Evolutionary conservation across 37 sponge, comb jelly and placozoan genomes (phyloP).

Genomic region (Beroe forskalii): DNA sequence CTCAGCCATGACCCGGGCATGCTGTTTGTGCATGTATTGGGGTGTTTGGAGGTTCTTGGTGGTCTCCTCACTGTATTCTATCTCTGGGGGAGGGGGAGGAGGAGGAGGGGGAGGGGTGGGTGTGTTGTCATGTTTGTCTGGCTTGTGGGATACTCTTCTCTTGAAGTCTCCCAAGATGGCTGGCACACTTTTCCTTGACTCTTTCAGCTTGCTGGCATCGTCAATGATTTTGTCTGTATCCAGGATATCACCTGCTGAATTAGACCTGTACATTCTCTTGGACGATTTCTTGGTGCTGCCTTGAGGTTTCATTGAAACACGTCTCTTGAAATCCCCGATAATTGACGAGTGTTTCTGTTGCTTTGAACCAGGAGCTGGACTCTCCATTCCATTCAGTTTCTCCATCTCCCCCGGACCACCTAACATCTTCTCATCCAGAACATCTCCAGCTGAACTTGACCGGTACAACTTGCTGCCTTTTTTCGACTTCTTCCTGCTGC

Average conservation of each 20-base stretch:
- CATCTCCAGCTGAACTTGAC: neutral
- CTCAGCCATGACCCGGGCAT: conserved; percentile 56
- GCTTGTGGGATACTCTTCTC: conserved; percentile 27
- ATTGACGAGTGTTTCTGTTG: neutral
- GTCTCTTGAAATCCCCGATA: neutral
- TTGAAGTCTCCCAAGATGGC: conserved; percentile 11
- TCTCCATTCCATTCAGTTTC: neutral
- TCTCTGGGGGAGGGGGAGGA: conserved; percentile 19
- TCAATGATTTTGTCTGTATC: neutral
- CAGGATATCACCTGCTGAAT: conserved; percentile 46
- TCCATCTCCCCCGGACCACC: neutral
- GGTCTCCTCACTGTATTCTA: conserved; percentile 47
- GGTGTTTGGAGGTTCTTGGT: conserved; percentile 60
- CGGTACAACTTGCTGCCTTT: neutral
- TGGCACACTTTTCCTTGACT: neutral
- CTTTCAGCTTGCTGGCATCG: neutral
- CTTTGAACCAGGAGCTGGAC: neutral
- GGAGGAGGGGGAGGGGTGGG: neutral
- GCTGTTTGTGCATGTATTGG: conserved; percentile 45
- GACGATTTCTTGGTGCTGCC: neutral
- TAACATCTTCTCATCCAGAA: neutral
- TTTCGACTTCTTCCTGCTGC: neutral
- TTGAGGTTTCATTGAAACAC: neutral
- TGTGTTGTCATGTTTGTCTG: neutral
- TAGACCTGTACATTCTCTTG: conserved; percentile 6